phyloP scores from a whole-genome alignment of 2,797 vertebrate genomes.

The Adrianichthys oophorus region DNA sequence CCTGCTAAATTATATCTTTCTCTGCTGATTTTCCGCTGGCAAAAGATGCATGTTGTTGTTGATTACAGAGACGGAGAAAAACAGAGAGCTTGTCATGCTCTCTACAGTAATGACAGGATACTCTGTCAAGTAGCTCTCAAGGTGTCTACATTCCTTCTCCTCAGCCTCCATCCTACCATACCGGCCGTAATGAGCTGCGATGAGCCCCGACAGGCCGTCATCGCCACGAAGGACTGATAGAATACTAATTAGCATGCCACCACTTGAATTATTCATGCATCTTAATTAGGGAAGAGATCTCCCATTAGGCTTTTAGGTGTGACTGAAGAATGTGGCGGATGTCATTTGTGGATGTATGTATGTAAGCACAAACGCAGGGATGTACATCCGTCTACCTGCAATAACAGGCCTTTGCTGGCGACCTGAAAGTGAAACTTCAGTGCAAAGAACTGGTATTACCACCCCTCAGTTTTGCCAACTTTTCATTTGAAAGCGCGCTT shows the following conservation, averaged over 20 bases:
- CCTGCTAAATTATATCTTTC: slow-evolving; percentile 33
- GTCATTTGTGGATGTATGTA: slow-evolving; percentile 29
- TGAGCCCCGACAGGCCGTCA: slow-evolving; percentile 64
- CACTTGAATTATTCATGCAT: slow-evolving; percentile 83
- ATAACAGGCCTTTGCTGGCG: too few species aligned
- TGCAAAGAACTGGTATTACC: too few species aligned
- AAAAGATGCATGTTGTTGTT: slow-evolving; percentile 44
- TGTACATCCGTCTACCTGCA: background rate
- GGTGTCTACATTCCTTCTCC: slow-evolving; percentile 56
- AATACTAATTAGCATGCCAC: slow-evolving; percentile 77
- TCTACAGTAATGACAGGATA: slow-evolving; percentile 56
- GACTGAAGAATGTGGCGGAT: slow-evolving; percentile 62
- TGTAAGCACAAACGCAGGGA: slow-evolving; percentile 8
- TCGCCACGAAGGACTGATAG: slow-evolving; percentile 70
- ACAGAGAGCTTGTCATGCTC: slow-evolving; percentile 51
- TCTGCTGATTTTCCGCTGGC: slow-evolving; percentile 38
- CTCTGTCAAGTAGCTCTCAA: slow-evolving; percentile 58
- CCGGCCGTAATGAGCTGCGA: slow-evolving; percentile 41
- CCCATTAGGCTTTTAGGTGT: slow-evolving; percentile 72
- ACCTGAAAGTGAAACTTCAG: slow-evolving; percentile 3
- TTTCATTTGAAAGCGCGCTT: slow-evolving; percentile 25
- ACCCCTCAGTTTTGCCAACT: slow-evolving; percentile 8
- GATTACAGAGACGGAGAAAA: slow-evolving; percentile 48
- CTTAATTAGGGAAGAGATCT: slow-evolving; percentile 80
- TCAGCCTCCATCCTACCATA: slow-evolving; percentile 22